These are phyloP conservation scores for Paramuricea clavata DNA, from an alignment of 92 coral and sea anemone species.

Conservation along the genomic window DNA sequence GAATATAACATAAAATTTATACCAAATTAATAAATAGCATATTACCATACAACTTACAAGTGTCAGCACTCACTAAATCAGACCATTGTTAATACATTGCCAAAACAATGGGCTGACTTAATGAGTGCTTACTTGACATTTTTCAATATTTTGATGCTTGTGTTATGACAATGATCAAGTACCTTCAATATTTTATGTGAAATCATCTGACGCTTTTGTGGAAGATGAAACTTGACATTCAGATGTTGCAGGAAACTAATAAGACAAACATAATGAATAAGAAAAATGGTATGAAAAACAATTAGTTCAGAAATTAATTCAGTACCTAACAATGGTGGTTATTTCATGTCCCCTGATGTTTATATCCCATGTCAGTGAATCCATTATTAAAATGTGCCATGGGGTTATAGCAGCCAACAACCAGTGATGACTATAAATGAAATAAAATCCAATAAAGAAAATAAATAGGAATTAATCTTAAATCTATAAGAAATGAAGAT, in stretches of 20 bases:
- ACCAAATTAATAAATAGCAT: not conserved
- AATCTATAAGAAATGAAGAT: not conserved
- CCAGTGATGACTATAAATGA: not conserved
- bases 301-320: not conserved
- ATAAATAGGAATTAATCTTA: too few relatives aligned
- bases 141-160: too few relatives aligned
- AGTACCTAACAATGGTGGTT: not conserved
- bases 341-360: not conserved
- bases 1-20: not conserved
- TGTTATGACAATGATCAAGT: not conserved
- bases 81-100: not conserved
- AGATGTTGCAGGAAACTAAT: constrained; percentile 1
- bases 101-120: not conserved
- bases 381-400: not conserved
- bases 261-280: not conserved
- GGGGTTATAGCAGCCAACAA: constrained; percentile 10
- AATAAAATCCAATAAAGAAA: not conserved
- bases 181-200: constrained; percentile 4
- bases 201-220: not conserved
- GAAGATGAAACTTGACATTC: not conserved
- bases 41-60: not conserved
- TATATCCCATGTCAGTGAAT: not conserved
- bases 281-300: not conserved
- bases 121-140: not conserved
- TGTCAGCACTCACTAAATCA: not conserved